Evolutionary conservation across 2,797 vertebrate genomes (phyloP).

Genomic region (Nyctibius grandis): DNA sequence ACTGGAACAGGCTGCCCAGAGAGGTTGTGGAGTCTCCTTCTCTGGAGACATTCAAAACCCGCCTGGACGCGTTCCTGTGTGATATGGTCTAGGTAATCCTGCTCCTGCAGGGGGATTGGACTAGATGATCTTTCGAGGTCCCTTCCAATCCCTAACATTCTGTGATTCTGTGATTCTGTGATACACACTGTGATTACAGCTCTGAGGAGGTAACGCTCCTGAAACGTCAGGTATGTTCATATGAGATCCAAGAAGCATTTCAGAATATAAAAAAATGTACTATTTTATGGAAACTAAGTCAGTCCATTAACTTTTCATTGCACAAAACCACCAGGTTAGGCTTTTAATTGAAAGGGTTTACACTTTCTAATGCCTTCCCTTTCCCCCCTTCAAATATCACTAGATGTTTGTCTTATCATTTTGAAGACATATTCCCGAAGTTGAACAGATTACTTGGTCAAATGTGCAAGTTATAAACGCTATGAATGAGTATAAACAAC

Average conservation of each 20-base stretch:
- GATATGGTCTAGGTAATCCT: no score
- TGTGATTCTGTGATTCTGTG: no score
- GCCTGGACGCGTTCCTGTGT: no score
- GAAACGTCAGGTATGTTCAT: constrained; percentile 67
- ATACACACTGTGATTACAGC: constrained; percentile 63
- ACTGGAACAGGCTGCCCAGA: no score
- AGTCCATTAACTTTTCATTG: constrained; percentile 63
- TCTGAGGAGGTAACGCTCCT: constrained; percentile 66
- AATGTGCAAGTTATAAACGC: neutral
- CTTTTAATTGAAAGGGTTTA: constrained; percentile 65
- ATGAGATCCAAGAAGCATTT: constrained; percentile 66
- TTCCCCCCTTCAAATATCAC: neutral
- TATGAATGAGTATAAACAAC: fast-evolving
- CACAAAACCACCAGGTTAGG: constrained; percentile 60
- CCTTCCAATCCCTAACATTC: no score
- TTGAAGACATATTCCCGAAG: neutral
- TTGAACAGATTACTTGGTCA: neutral
- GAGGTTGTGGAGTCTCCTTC: no score
- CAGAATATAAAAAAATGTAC: constrained; percentile 43
- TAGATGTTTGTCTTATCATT: neutral
- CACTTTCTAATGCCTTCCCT: neutral
- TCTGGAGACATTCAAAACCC: no score
- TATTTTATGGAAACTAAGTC: constrained; percentile 65
- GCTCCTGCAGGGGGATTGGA: no score
- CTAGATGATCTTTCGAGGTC: no score